Base-by-base conservation (phyloP, 1,140 invertebrate genomes). In the Diabrotica virgifera region DNA sequence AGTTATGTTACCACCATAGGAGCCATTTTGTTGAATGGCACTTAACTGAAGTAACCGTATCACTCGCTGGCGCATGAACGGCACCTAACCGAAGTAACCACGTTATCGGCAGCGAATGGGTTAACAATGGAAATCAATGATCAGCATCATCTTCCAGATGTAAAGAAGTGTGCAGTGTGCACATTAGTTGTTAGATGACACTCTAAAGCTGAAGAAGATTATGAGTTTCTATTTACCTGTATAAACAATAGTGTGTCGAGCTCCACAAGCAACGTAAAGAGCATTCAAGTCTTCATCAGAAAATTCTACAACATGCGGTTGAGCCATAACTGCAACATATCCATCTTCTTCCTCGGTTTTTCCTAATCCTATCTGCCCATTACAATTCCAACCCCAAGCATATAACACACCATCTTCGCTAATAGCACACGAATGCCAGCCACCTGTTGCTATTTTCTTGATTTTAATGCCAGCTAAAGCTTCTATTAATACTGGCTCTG, bases 321-420 rank as follows among this genome's bases (percentile, higher is more conserved):
- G 64, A 7, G 72, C 76, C 66, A 76, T 71, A 14, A 75, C 69
- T 12, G 72, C 67, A 11, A 74, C 61, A 36, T 66, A 58, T 54
- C 50, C 61, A 14, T 52, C 63, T 14, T 69, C 50, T 24, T 61
- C 69, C 36, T 69, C 78, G 66, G 77, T 77, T 57, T 68, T 70
- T 9, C 75, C 74, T 40, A 84, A 81, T 36, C 94, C 94, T 36
- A 96, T 78, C 76, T 97, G 93, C 0, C 93, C 93, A 77, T 84
- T 86, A 68, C 90, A 87, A 80, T 96, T 96, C 87, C 91, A 94
- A n/a, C 95, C 95, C 93, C 94, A 97, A 0, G 86, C 85, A 76
- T 95, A 97, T 0, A 95, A 70, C 78, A 95, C 92, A 8, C 90
- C 89, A 80, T 84, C 84, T 70, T 83, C 82, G 68, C 89, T 92